These are phyloP conservation scores for Dasypolia templi DNA, from an alignment of 2,888 invertebrate species.

Conservation along the genomic window DNA sequence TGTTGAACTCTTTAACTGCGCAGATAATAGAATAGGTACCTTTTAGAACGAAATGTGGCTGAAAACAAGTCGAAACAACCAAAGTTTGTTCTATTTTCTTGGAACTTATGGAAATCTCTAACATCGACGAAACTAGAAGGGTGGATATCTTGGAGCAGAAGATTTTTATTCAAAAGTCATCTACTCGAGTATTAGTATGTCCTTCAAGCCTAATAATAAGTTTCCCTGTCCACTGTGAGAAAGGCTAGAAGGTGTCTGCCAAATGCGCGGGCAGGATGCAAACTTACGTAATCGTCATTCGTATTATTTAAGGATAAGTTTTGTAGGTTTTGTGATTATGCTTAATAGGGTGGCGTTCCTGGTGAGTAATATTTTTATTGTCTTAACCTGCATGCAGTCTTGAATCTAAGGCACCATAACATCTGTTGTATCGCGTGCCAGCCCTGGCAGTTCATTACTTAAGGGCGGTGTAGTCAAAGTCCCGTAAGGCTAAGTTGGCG, in stretches of 20 bases:
- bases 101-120: conserved; percentile 18
- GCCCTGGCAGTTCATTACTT: conserved; percentile 60
- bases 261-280: not conserved
- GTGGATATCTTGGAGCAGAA: conserved; percentile 9
- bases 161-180: not conserved
- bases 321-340: too few relatives aligned
- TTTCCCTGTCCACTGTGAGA: not conserved
- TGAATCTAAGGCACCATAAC: not conserved
- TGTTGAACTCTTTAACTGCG: conserved; percentile 33
- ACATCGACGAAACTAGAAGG: not conserved
- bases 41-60: conserved; percentile 5
- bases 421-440: conserved; percentile 1
- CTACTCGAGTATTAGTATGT: not conserved
- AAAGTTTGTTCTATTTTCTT: conserved; percentile 28
- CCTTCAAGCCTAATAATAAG: not conserved
- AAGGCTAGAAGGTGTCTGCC: not conserved
- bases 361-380: not conserved
- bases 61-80: conserved; percentile 24
- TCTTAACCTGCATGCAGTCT: not conserved
- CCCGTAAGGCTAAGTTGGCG: conserved; percentile 47
- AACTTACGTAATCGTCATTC: not conserved
- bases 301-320: too few relatives aligned
- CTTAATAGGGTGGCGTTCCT: not conserved
- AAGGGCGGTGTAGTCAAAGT: conserved; percentile 44
- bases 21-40: conserved; percentile 31